Evolutionary conservation across 1,140 invertebrate genomes (phyloP), one percentile per base, ranked within the genome.

Genomic region (Sesamia nonagrioides): DNA sequence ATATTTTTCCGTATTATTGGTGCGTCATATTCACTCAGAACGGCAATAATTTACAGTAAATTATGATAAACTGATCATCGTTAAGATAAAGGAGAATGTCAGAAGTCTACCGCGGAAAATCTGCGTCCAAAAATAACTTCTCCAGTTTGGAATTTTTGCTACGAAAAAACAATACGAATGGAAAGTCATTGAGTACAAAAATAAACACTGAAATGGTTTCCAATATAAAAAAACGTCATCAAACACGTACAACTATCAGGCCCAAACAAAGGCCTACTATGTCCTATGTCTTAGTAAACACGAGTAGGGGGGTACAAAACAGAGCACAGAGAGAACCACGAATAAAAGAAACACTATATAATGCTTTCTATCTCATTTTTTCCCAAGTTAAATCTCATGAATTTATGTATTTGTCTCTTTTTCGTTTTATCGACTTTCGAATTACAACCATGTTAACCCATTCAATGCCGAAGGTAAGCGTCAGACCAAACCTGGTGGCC

Each of bases 61-160:
- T 40, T 50, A 75, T 75, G 73, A 48, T 11, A 21, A 63, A 27
- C 56, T 50, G 56, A 48, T 45, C 37, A 63, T 75, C 21, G 56
- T 48, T 74, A 63, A 75, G 73, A 75, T 75, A 75, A 63, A 21
- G 15, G 37, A 61, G 37, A 75, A 61, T 75, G 73, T 63, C 56
- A 61, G 56, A 61, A 50, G 42, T 63, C 13, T 58, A n/a, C 37
- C 33, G 35, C 9, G 18, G n/a, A 33, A 48, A 37, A 17, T 68
- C 21, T 50, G 13, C 7, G 21, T 42, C 13, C 40, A 7, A 68
- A 18, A 68, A 27, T 68, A 63, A 5, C n/a, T 40, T 40, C 42
- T 9, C 27, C 21, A 33, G 13, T 48, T 13, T 48, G 45, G 11
- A 15, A 2, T 48, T 48, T 48, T 48, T 15, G 9, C 6, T 52